A percentile compares a stretch with the other conserved stretches of the same genome.
Conservation (phyloP, 2,888 invertebrate species). For the Anthrax anthrax region DNA sequence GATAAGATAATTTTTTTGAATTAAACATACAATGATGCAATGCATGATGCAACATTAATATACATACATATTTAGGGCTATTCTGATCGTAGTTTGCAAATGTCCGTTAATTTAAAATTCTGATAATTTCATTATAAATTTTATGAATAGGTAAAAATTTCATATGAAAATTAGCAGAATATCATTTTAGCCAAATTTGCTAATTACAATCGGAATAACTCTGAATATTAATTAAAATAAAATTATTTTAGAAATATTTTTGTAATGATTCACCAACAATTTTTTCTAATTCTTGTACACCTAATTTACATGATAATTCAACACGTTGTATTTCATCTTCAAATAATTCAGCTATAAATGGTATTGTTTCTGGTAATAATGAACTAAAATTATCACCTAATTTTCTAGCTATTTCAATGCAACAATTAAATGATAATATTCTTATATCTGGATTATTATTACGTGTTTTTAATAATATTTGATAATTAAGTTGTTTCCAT, state of each 20-base stretch:
- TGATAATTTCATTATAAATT: no score
- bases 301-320: constrained; percentile 62
- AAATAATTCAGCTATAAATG: constrained; percentile 82
- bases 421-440: constrained; percentile 51
- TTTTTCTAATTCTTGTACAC: constrained; percentile 70
- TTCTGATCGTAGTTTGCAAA: no score
- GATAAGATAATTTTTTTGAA: no score
- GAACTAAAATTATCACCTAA: constrained; percentile 80
- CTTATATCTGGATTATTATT: constrained; percentile 60
- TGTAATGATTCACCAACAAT: constrained; percentile 82
- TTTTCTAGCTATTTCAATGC: constrained; percentile 66
- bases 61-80: no score
- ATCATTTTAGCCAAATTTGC: no score
- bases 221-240: no score
- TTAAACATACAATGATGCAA: no score
- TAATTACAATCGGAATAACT: no score
- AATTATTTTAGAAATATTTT: constrained; percentile 55
- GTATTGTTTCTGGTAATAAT: constrained; percentile 81
- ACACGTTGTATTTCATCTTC: constrained; percentile 79
- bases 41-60: no score
- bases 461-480: constrained; percentile 75
- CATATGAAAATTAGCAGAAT: no score
- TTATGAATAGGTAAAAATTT: no score
- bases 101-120: no score
- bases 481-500: constrained; percentile 84